phyloP scores from a whole-genome alignment of 2,113 vertebrate species.

The Orcinus orca region DNA sequence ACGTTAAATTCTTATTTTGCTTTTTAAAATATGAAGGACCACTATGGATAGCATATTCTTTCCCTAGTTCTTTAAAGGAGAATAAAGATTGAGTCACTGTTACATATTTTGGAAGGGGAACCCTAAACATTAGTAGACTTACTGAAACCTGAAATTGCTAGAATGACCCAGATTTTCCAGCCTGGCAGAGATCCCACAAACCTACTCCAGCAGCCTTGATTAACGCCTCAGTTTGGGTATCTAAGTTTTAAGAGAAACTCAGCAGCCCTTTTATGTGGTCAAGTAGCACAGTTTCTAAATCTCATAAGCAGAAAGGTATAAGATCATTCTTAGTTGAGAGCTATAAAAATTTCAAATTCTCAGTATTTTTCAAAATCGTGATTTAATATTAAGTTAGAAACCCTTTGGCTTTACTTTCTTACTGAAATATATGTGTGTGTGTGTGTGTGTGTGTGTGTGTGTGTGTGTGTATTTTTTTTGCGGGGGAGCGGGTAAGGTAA shows the following conservation, averaged over 20 bases:
- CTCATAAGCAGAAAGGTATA: background rate
- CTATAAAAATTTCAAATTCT: background rate
- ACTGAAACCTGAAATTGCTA: slow-evolving; percentile 3
- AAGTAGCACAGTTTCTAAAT: background rate
- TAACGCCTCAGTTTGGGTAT: background rate
- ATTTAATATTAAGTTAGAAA: slow-evolving; percentile 5
- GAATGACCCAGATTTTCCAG: slow-evolving; percentile 2
- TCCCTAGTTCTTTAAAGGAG: background rate
- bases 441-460: too few relatives aligned
- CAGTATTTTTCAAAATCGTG: background rate
- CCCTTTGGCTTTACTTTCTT: background rate
- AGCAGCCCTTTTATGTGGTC: background rate
- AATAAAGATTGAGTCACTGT: background rate
- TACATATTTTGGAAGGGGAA: background rate
- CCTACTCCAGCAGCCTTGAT: background rate
- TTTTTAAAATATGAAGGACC: background rate
- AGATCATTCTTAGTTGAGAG: background rate
- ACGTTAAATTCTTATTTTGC: slow-evolving; percentile 27
- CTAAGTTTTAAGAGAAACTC: background rate
- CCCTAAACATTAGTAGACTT: background rate
- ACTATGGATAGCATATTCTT: background rate
- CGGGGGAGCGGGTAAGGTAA: background rate
- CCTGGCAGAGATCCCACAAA: background rate
- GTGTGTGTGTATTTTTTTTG: background rate
- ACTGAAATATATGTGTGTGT: too few relatives aligned